Percentiles rank a stretch among this genome's conserved stretches.
phyloP scores from a whole-genome alignment of 1,140 invertebrate genomes.

The Formica exsecta region DNA sequence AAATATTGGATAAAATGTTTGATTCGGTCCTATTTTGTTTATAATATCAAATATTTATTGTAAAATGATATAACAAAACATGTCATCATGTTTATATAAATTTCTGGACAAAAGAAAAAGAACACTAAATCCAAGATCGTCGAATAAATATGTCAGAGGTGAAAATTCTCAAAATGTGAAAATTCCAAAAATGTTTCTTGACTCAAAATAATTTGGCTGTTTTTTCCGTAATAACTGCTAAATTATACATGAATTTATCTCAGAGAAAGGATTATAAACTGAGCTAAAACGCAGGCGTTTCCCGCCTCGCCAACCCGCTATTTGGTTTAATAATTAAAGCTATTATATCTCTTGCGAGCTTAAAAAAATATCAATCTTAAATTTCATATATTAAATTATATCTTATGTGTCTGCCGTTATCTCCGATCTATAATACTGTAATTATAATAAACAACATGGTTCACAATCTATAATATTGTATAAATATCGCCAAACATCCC shows the following conservation, averaged over 20 bases:
- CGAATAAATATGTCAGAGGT: constrained; percentile 5
- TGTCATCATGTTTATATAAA: neutral
- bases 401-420: neutral
- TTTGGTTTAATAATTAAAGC: neutral
- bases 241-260: constrained; percentile 51
- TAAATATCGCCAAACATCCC: constrained; percentile 10
- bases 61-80: neutral
- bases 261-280: constrained; percentile 31
- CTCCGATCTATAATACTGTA: neutral
- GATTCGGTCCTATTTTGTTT: neutral
- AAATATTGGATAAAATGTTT: neutral
- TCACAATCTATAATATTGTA: too few species aligned
- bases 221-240: constrained; percentile 4
- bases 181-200: constrained; percentile 13
- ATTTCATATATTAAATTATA: neutral
- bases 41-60: neutral
- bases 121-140: neutral
- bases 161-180: constrained; percentile 6
- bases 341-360: neutral
- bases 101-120: neutral
- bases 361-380: too few species aligned
- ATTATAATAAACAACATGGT: neutral
- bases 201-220: constrained; percentile 14
- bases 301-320: neutral
- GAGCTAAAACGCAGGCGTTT: constrained; percentile 46